Evolutionary conservation across 2,888 invertebrate species (phyloP).

Genomic region (Bibio marci): DNA sequence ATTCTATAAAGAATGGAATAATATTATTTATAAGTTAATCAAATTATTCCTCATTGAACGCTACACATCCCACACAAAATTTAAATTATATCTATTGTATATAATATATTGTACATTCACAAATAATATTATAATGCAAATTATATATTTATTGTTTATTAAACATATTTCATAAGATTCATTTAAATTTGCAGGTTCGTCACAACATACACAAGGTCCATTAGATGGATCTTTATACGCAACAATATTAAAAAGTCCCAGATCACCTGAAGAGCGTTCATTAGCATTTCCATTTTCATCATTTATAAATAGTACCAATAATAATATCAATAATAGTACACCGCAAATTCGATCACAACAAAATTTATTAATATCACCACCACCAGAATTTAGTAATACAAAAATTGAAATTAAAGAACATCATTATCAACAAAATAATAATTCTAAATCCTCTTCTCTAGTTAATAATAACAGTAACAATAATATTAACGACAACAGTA

Average conservation of each 20-base stretch:
- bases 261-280: conserved; percentile 10
- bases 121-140: too few relatives aligned
- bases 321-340: neutral
- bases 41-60: too few relatives aligned
- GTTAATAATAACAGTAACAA: conserved; percentile 5
- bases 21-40: too few relatives aligned
- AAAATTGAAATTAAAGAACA: conserved; percentile 5
- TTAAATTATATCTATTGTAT: too few relatives aligned
- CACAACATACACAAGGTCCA: conserved; percentile 61
- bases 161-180: too few relatives aligned
- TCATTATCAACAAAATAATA: conserved; percentile 9
- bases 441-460: conserved; percentile 7
- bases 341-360: neutral
- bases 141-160: too few relatives aligned
- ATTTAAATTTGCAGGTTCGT: conserved; percentile 11
- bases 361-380: conserved; percentile 11
- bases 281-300: conserved; percentile 1
- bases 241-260: conserved; percentile 30
- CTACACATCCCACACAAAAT: too few relatives aligned
- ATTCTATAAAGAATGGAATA: too few relatives aligned
- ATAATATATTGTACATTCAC: too few relatives aligned
- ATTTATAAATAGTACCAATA: neutral
- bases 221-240: conserved; percentile 85
- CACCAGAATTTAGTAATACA: conserved; percentile 12
- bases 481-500: neutral